Conservation (phyloP, 1,140 invertebrate species). For the Daktulosphaira vitifoliae region DNA sequence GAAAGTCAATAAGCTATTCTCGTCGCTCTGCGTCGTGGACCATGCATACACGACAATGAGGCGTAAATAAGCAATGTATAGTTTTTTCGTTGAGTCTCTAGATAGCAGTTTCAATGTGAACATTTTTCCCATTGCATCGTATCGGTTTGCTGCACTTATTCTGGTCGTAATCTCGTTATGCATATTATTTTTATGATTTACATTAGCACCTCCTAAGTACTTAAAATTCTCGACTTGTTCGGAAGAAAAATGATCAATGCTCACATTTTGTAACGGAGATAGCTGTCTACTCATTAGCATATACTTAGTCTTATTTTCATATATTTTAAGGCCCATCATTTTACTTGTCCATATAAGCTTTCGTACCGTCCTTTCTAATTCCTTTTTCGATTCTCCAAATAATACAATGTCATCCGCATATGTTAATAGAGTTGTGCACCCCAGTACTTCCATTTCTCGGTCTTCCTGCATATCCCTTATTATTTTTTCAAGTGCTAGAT, state of each 20-base stretch:
- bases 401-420: not conserved
- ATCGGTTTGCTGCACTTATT: not conserved
- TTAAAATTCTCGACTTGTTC: constrained; percentile 6
- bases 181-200: not conserved
- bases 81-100: not conserved
- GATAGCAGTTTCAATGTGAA: not conserved
- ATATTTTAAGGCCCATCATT: constrained; percentile 6
- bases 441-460: not conserved
- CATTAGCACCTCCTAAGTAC: not conserved
- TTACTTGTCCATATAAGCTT: not conserved
- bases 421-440: not conserved
- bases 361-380: not conserved
- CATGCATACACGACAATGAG: not conserved
- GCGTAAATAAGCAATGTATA: constrained; percentile 2
- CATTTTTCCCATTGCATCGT: not conserved
- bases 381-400: not conserved
- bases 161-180: not conserved
- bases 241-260: not conserved
- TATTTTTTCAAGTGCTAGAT: not conserved
- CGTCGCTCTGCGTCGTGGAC: not conserved
- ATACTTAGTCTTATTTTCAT: not conserved
- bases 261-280: not conserved
- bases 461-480: constrained; percentile 1
- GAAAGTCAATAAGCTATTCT: not conserved
- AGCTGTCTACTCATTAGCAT: not conserved